These are phyloP conservation scores for Myotis pilosus DNA, from an alignment of 2,797 vertebrate genomes.

Conservation along the genomic window DNA sequence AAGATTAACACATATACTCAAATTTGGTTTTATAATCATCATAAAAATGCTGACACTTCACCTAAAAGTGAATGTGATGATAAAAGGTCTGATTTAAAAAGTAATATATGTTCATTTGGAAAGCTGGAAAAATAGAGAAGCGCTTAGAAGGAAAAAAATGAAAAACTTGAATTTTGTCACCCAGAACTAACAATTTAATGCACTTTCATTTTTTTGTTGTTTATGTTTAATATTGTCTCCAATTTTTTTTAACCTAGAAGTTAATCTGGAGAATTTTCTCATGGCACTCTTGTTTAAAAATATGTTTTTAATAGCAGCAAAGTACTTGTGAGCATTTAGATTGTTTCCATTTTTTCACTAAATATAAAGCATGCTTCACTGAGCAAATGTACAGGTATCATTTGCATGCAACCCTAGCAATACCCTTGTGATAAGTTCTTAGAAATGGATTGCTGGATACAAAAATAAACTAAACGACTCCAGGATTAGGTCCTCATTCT, in stretches of 20 bases:
- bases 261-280: neutral
- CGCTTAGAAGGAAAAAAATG: neutral
- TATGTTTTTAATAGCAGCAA: neutral
- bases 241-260: neutral
- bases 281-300: neutral
- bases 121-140: neutral
- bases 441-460: neutral
- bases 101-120: neutral
- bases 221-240: neutral
- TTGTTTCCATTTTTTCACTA: neutral
- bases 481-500: neutral
- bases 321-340: neutral
- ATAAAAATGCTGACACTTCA: neutral
- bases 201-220: neutral
- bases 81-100: slow-evolving; percentile 10
- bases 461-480: neutral
- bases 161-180: neutral
- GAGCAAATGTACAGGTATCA: neutral
- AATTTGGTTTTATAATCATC: slow-evolving; percentile 20
- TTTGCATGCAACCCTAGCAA: neutral
- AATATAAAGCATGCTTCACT: neutral
- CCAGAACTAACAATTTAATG: neutral
- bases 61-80: neutral
- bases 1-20: neutral
- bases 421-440: neutral